Evolutionary conservation across 2,797 vertebrate genomes (phyloP), one percentile per base, ranked within the genome.

Genomic region (Trachops cirrhosus): DNA sequence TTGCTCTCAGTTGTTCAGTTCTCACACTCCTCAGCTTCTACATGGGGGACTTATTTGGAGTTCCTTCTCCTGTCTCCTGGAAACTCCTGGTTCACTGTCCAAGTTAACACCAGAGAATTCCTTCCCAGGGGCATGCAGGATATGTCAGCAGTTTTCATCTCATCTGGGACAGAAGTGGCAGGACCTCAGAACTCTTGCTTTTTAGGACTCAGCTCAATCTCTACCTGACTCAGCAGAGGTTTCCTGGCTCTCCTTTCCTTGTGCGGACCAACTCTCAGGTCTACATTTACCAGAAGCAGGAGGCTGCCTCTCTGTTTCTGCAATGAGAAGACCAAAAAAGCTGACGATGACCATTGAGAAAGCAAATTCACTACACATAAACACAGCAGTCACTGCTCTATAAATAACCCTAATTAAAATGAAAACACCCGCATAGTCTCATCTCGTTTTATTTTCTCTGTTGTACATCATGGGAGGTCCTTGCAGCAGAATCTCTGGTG

Each of bases 401-500:
- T 96, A 96, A 98, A 97, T 98, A 98, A 96, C 93, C 62, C 89
- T 92, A 95, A 97, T 98, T 96, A 97, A 96, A 97, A 94, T 74
- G 94, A 96, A 98, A 96, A 97, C 93, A 96, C 93, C 92, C 44
- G n/a, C 74, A 48, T 24, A 12, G 92, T 62, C 86, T 79, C 95
- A 95, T 97, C 93, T 85, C 87, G 83, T 89, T 92, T 39, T 89
- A 74, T 89, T 87, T 95, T 95, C 93, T 93, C 70, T 95, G 74
- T 71, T 93, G 94, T 86, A 95, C 98, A 93, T 48, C 96, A 96
- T 95, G 98, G 97, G 98, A 98, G 98, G 98, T 98, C 98, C 59
- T 94, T 86, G 50, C 10, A 48, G 48, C 67, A 96, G 96, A 93
- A 73, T 44, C 74, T 41, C 96, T 41, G 34, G 46, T 0, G 19